Conservation (phyloP, 2,113 vertebrate species). For the Conger conger region DNA sequence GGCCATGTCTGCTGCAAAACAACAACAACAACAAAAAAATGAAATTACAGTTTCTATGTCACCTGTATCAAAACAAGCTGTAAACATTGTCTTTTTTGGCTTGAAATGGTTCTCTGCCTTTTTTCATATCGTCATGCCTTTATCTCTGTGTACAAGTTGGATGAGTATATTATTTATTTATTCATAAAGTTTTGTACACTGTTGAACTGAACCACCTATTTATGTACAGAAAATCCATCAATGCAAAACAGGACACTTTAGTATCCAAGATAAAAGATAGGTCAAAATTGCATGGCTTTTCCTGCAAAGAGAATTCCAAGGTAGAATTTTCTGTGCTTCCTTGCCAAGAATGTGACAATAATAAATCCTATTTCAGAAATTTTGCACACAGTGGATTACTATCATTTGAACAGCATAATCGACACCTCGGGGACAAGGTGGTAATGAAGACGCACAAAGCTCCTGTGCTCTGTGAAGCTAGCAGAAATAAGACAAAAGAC, state of each 20-base stretch:
- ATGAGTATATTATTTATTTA: not conserved
- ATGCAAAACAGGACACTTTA: not conserved
- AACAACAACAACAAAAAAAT: not conserved
- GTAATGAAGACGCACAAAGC: too few relatives aligned
- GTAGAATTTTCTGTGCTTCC: too few relatives aligned
- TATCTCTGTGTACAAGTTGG: not conserved
- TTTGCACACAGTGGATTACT: too few relatives aligned
- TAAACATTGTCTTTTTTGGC: not conserved
- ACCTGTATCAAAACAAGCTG: not conserved
- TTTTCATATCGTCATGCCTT: not conserved
- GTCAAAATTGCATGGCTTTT: too few relatives aligned
- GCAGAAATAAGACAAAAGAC: too few relatives aligned
- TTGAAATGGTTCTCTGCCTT: not conserved
- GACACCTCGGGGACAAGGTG: too few relatives aligned
- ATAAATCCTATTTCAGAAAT: too few relatives aligned
- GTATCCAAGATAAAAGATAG: slow-evolving; percentile 40
- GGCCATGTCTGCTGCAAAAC: not conserved
- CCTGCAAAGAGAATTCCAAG: too few relatives aligned
- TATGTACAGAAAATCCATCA: slow-evolving; percentile 46
- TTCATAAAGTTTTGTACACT: slow-evolving; percentile 45
- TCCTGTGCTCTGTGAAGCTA: too few relatives aligned
- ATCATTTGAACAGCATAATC: too few relatives aligned
- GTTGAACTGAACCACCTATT: slow-evolving; percentile 45
- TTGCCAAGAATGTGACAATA: too few relatives aligned
- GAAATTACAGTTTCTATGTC: not conserved